Evolutionary conservation across 2,888 invertebrate genomes (phyloP), one percentile per base, ranked within the genome.

Genomic region (Panopea generosa): DNA sequence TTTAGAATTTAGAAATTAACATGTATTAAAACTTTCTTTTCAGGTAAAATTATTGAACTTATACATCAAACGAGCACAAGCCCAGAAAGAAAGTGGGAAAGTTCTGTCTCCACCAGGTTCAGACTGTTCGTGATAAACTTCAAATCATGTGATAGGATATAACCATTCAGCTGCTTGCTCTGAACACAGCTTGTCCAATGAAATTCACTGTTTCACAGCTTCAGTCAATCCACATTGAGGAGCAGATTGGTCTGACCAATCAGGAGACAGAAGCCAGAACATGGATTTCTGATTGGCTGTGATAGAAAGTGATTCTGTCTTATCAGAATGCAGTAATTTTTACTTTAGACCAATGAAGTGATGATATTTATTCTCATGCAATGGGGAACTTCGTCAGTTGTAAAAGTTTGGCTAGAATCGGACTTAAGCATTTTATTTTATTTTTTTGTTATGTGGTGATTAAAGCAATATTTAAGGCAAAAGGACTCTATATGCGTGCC

Each of bases 1-100:
- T n/a, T n/a, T n/a, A n/a, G n/a, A n/a, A n/a, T n/a, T n/a, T n/a
- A n/a, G n/a, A n/a, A n/a, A n/a, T n/a, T n/a, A n/a, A n/a, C n/a
- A n/a, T n/a, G n/a, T n/a, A n/a, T n/a, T n/a, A n/a, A n/a, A n/a
- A n/a, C n/a, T n/a, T 57, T 61, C 70, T 57, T 89, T 90, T 26
- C 90, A 93, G 93, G 90, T 92, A 90, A 96, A 97, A 83, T 94
- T 98, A 69, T 93, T 98, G 77, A 96, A 97, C 87, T 94, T 96
- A 77, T 96, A 96, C 92, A 96, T 96, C 87, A 95, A 95, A 90
- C 93, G 95, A 85, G 94, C 90, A 11, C 88, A 89, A 33, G 87
- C 90, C 66, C 85, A 87, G 65, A 85, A 84, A 24, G 86, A 80
- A 18, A 77, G 73, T 47, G 83, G 83, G 11, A 85, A 84, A 50